Percentiles rank a stretch among this genome's conserved stretches.
Conservation (phyloP, 2,888 invertebrate species). For the Agriotes lineatus region DNA sequence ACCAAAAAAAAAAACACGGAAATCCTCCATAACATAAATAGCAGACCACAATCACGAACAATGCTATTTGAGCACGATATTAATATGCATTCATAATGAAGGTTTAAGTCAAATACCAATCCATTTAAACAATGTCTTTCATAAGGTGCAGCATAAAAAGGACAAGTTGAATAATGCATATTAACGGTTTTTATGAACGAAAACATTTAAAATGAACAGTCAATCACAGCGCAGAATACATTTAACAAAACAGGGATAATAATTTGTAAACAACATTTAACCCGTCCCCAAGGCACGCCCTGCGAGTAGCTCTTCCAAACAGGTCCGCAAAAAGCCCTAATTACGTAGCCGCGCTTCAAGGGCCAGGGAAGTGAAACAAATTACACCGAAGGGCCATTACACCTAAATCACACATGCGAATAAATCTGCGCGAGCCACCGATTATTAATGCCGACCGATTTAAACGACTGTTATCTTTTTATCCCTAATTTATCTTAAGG, state of each 20-base stretch:
- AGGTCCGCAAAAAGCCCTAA: conserved; percentile 16
- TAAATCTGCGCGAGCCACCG: background rate
- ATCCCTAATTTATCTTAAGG: conserved; percentile 2
- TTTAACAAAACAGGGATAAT: background rate
- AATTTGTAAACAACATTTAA: conserved; percentile 16
- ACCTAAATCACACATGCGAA: background rate
- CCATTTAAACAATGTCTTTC: too few species aligned
- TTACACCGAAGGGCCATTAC: background rate
- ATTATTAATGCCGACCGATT: background rate
- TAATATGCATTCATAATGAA: too few species aligned
- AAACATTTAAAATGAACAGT: too few species aligned
- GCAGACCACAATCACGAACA: too few species aligned
- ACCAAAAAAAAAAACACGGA: too few species aligned
- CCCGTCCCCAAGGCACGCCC: conserved; percentile 5
- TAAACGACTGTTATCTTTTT: background rate
- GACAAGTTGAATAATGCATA: too few species aligned
- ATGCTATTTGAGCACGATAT: too few species aligned
- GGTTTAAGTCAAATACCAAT: too few species aligned
- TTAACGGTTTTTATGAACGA: too few species aligned
- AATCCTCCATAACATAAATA: too few species aligned
- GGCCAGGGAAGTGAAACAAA: conserved; percentile 11
- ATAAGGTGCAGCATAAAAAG: too few species aligned
- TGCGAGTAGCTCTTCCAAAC: conserved; percentile 1
- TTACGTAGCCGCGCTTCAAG: conserved; percentile 2
- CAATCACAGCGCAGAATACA: background rate